These are phyloP conservation scores for Pseudochromis fuscus DNA, from an alignment of 2,797 vertebrate species.

Conservation along the genomic window DNA sequence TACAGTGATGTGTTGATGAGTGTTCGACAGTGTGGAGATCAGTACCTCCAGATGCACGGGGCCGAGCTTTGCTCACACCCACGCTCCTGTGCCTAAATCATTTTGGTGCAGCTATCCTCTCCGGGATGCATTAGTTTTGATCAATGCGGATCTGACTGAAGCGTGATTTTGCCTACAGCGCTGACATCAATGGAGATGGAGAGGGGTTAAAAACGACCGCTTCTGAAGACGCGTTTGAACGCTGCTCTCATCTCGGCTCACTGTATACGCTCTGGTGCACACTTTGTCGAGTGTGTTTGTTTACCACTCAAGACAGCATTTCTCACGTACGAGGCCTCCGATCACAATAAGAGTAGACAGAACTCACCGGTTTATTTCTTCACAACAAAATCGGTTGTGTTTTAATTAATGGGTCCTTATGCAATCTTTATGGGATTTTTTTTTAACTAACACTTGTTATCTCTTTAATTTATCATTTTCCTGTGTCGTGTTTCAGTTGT, in stretches of 20 bases:
- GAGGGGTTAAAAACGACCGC: conserved; percentile 65
- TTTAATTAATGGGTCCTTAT: too few relatives aligned
- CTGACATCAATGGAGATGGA: conserved; percentile 70
- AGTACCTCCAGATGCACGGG: conserved; percentile 13
- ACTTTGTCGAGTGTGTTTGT: neutral
- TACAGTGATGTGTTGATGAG: conserved; percentile 11
- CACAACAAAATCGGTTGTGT: too few relatives aligned
- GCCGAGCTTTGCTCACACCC: neutral
- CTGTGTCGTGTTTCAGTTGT: neutral
- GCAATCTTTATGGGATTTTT: too few relatives aligned
- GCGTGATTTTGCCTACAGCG: conserved; percentile 70
- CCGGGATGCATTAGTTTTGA: conserved; percentile 71
- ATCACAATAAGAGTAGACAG: too few relatives aligned
- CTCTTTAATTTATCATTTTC: too few relatives aligned
- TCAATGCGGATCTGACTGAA: conserved; percentile 72
- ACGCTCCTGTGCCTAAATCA: conserved; percentile 31
- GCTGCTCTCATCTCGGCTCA: conserved; percentile 63
- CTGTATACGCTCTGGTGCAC: conserved; percentile 22
- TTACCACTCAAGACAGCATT: too few relatives aligned
- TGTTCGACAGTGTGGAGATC: conserved; percentile 25
- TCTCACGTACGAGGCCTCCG: too few relatives aligned
- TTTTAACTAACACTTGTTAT: too few relatives aligned
- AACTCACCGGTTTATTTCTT: too few relatives aligned
- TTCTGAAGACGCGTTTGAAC: conserved; percentile 70
- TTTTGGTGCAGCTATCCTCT: conserved; percentile 47